Evolutionary conservation across 2,113 vertebrate genomes (phyloP).

Genomic region (Nesoenas mayeri): DNA sequence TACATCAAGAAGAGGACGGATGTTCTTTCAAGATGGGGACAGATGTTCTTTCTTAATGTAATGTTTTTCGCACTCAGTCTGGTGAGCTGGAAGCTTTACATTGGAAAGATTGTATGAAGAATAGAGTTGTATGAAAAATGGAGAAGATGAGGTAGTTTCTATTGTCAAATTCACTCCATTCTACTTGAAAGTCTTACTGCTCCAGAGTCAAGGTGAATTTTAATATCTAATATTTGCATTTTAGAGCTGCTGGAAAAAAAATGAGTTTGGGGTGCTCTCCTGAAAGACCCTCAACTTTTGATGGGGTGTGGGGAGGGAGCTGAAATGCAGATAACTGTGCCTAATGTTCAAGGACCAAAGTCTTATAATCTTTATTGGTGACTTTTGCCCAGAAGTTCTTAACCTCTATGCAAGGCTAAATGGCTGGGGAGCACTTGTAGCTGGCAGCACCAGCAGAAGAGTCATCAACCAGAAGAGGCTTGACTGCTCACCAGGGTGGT

Average conservation of each 20-base stretch:
- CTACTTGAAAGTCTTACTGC: neutral
- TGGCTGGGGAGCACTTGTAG: neutral
- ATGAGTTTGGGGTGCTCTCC: neutral
- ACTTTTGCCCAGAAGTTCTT: neutral
- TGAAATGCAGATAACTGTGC: neutral
- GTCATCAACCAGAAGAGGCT: neutral
- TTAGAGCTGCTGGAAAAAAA: neutral
- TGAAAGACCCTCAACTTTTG: neutral
- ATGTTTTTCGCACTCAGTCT: neutral
- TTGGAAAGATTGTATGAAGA: neutral
- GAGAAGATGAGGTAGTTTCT: neutral
- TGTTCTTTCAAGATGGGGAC: neutral
- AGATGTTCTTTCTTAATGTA: constrained; percentile 24
- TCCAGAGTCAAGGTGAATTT: neutral
- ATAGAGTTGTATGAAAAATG: neutral
- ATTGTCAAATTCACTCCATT: neutral
- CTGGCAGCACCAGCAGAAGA: neutral
- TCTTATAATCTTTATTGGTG: neutral
- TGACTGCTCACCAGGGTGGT: fast-evolving
- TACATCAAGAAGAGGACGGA: neutral
- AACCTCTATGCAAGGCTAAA: neutral
- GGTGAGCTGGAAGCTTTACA: neutral
- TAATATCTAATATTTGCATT: neutral
- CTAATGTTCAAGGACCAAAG: neutral
- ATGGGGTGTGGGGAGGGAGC: too few relatives aligned